A percentile compares a stretch with the other conserved stretches of the same genome.
Conservation (phyloP, 1,140 invertebrate genomes). For the Doryteuthis pealeii region DNA sequence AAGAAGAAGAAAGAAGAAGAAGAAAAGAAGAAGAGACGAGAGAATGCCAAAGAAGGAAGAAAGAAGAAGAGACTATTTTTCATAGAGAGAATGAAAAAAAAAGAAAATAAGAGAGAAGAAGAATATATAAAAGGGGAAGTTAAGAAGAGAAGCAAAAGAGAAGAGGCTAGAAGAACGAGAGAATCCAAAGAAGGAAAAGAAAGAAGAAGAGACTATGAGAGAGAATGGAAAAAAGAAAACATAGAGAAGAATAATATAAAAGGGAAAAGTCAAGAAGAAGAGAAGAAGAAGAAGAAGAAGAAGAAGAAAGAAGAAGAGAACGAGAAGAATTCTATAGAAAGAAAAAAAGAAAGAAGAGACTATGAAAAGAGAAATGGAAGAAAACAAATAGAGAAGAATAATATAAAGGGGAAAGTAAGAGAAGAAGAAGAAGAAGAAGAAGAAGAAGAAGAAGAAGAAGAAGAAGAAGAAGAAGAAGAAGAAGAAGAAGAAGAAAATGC, state of each 20-base stretch:
- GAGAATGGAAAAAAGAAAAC: neutral
- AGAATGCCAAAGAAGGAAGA: too few species aligned
- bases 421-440: constrained; percentile 2
- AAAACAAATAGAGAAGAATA: neutral
- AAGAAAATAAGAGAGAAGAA: too few species aligned
- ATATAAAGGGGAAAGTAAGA: neutral
- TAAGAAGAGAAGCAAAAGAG: too few species aligned
- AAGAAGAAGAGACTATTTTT: too few species aligned
- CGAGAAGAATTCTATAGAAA: neutral
- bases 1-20: too few species aligned
- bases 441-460: neutral
- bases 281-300: neutral
- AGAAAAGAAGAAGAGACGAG: too few species aligned
- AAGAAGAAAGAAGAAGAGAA: neutral
- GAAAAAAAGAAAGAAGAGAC: neutral
- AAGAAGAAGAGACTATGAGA: too few species aligned
- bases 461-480: neutral
- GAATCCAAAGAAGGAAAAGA: too few species aligned
- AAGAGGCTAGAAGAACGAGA: neutral
- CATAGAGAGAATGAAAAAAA: too few species aligned
- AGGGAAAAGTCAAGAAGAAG: neutral
- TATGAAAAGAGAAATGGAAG: neutral
- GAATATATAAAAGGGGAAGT: too few species aligned
- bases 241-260: neutral
- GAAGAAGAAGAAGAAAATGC: neutral